A percentile compares a stretch with the other conserved stretches of the same genome.
These are phyloP conservation scores for Chaenogobius annularis DNA, from an alignment of 2,113 vertebrate species.

Conservation along the genomic window DNA sequence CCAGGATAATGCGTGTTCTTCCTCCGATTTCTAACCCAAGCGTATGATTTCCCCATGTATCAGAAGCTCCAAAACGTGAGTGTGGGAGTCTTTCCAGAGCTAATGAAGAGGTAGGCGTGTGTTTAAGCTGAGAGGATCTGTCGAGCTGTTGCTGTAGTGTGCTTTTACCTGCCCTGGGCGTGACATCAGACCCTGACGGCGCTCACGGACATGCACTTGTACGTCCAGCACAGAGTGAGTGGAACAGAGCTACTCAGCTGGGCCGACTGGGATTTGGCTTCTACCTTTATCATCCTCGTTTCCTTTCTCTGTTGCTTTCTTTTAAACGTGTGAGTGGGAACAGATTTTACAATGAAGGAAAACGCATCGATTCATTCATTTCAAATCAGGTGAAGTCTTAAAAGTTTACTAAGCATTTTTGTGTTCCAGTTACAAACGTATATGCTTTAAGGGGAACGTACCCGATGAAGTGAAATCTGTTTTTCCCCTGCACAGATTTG, in stretches of 20 bases:
- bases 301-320: too few species aligned
- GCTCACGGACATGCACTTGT: slow-evolving; percentile 7
- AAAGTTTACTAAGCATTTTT: too few species aligned
- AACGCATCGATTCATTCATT: too few species aligned
- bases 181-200: slow-evolving; percentile 13
- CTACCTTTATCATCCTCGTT: too few species aligned
- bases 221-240: not conserved
- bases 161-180: slow-evolving; percentile 17
- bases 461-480: too few species aligned
- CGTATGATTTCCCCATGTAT: not conserved
- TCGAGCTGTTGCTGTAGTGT: slow-evolving; percentile 9
- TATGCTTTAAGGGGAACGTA: too few species aligned
- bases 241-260: not conserved
- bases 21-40: not conserved
- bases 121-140: slow-evolving; percentile 9
- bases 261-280: slow-evolving; percentile 26
- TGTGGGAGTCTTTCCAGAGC: slow-evolving; percentile 14
- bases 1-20: not conserved
- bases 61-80: not conserved
- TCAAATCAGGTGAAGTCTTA: too few species aligned
- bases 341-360: too few species aligned
- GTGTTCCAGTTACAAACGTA: too few species aligned
- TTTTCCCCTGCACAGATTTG: too few species aligned
- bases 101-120: slow-evolving; percentile 22
- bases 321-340: too few species aligned